Percentiles rank a stretch among this genome's conserved stretches.
Evolutionary conservation across 1,140 invertebrate species (phyloP).

Genomic region (Drosophila repleta): DNA sequence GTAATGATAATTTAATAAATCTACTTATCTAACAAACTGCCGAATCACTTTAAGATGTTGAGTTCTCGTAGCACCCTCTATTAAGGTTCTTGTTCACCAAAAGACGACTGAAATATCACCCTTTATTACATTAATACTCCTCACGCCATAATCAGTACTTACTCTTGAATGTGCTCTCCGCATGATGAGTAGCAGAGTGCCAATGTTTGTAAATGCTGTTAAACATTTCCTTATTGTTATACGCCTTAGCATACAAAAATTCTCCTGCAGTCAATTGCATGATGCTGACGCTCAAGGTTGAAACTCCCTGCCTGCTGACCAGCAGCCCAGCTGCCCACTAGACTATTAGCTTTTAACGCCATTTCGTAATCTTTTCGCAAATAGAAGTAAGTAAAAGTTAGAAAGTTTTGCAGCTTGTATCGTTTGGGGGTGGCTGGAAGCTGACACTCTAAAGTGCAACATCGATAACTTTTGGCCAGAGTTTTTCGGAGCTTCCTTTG

Average conservation of each 20-base stretch:
- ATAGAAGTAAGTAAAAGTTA: slow-evolving; percentile 28
- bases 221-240: too few relatives aligned
- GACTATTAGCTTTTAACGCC: slow-evolving; percentile 61
- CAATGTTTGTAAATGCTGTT: too few relatives aligned
- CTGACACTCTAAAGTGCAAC: slow-evolving; percentile 63
- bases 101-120: too few relatives aligned
- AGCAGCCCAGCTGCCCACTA: neutral
- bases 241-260: neutral
- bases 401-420: slow-evolving; percentile 33
- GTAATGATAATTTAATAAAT: too few relatives aligned
- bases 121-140: too few relatives aligned
- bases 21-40: too few relatives aligned
- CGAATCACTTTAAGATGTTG: too few relatives aligned
- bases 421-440: slow-evolving; percentile 28
- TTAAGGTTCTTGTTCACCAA: too few relatives aligned
- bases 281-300: neutral
- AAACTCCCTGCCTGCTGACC: neutral
- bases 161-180: too few relatives aligned
- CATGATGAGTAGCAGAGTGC: too few relatives aligned
- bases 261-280: neutral
- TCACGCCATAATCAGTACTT: too few relatives aligned
- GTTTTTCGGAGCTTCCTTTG: slow-evolving; percentile 38
- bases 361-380: slow-evolving; percentile 55
- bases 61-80: too few relatives aligned
- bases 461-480: slow-evolving; percentile 70